phyloP scores from a whole-genome alignment of 2,113 vertebrate genomes.

The Gnathonemus longibarbis region DNA sequence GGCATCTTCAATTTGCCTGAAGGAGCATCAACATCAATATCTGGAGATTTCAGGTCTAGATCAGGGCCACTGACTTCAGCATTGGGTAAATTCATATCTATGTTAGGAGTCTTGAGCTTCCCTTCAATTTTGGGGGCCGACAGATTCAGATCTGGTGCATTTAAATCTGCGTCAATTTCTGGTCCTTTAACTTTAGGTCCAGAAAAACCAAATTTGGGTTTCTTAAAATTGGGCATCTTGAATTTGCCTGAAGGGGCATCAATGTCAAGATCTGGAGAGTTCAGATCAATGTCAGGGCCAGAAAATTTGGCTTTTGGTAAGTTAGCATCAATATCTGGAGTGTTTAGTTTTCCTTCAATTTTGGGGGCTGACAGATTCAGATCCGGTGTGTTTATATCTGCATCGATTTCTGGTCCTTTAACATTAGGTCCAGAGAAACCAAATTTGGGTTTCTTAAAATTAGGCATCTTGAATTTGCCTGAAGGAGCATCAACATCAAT shows the following conservation, averaged over 20 bases:
- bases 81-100: conserved; percentile 42
- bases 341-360: conserved; percentile 20
- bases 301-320: conserved; percentile 18
- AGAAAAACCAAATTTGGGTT: not conserved
- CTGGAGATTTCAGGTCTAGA: not conserved
- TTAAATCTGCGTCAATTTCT: conserved; percentile 27
- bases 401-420: conserved; percentile 22
- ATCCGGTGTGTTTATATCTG: conserved; percentile 27
- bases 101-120: conserved; percentile 40
- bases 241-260: not conserved
- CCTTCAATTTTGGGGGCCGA: conserved; percentile 39
- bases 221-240: not conserved
- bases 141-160: conserved; percentile 36
- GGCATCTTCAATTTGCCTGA: conserved; percentile 49
- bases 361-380: conserved; percentile 26
- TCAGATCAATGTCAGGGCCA: not conserved
- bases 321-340: conserved; percentile 29
- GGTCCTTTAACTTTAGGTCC: conserved; percentile 15
- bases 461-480: conserved; percentile 46
- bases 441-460: conserved; percentile 41
- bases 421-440: not conserved
- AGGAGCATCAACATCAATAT: conserved; percentile 33
- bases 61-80: conserved; percentile 30
- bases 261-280: conserved; percentile 14
- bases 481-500: conserved; percentile 35